Base-by-base conservation (phyloP, 2,113 vertebrate species). In the Beaufortia kweichowensis region DNA sequence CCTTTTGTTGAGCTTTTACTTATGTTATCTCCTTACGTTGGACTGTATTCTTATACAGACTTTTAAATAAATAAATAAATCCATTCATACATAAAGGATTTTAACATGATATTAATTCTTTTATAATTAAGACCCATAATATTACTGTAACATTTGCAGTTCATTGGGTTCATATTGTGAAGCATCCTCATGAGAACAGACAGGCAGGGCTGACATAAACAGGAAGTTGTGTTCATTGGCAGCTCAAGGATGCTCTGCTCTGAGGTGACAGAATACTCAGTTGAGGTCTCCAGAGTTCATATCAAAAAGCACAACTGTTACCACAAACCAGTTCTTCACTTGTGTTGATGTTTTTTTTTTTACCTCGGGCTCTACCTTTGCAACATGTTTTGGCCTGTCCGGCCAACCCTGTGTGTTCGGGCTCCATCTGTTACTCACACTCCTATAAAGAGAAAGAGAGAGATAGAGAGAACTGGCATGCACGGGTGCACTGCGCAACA, bases 201-300 rank as follows among this genome's bases (percentile, higher is more conserved):
- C 21, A 11, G 68, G 19, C n/a, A 8, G 4, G 24, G 10, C 60
- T 48, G 57, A 46, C 21, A 35, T 23, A 61, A 74, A 74, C 71
- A 74, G 71, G 71, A 74, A 74, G 46, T 61, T 61, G 23, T 63
- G 28, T 61, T 50, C 12, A n/a, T 59, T 59, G 57, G 17, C 4
- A 48, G 31, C 53, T 46, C 6, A 43, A 9, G 19, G 53, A 14
- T 74, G 39, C 17, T 61, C 65, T 23, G 21, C n/a, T 76, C 50
- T 50, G 61, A 77, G 6, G 4, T 48, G 15, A 31, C 39, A 53
- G 6, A 67, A 43, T 26, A 12, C 4, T 17, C 35, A 3, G 8
- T 15, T 7, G 10, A 14, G 53, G 33, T 72, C 33, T 11, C 2
- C 6, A 63, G 24, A 50, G 57, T 75, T 82, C 64, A 69, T 39